These are phyloP conservation scores for Vultur gryphus DNA, from an alignment of 2,797 vertebrate species.

Conservation along the genomic window DNA sequence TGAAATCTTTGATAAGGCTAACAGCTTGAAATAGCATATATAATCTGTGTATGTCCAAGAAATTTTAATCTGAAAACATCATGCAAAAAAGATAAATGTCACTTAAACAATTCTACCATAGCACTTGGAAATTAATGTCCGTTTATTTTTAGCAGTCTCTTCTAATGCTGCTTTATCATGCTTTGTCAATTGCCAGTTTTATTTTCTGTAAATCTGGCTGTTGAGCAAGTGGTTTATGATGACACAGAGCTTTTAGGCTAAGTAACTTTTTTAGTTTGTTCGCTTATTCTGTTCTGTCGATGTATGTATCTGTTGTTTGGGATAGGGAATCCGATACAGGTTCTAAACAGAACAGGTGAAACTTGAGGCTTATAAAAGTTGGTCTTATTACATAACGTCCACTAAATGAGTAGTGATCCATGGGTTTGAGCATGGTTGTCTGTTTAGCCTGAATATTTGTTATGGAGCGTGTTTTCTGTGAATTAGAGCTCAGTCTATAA, in stretches of 20 bases:
- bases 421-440: not conserved
- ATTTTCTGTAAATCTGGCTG: not conserved
- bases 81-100: not conserved
- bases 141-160: not conserved
- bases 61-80: not conserved
- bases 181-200: not conserved
- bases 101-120: not conserved
- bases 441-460: not conserved
- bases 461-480: not conserved
- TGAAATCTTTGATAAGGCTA: not conserved
- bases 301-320: not conserved
- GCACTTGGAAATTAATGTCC: not conserved
- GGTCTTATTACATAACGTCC: not conserved
- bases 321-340: not conserved
- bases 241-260: not conserved
- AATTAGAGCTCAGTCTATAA: not conserved
- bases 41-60: not conserved
- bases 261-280: not conserved
- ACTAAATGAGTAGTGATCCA: not conserved
- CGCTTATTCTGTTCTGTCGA: rapidly evolving
- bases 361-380: not conserved
- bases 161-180: not conserved
- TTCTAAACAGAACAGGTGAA: not conserved
- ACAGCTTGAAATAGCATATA: not conserved
- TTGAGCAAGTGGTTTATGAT: not conserved